Evolutionary conservation across 2,888 invertebrate species (phyloP).

Genomic region (Catocala fraxini): DNA sequence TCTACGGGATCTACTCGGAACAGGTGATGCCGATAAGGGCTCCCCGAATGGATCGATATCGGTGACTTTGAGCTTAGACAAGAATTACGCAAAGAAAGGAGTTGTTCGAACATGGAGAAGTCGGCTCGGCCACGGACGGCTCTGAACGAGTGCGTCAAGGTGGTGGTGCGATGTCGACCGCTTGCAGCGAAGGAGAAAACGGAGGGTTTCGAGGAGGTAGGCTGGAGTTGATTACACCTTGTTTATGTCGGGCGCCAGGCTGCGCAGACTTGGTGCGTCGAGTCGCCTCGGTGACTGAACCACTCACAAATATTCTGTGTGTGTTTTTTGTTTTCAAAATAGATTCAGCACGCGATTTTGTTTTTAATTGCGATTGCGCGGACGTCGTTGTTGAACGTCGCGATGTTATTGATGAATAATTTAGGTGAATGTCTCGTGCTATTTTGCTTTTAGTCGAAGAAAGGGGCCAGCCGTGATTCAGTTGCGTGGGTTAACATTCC

Average conservation of each 20-base stretch:
- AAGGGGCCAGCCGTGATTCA: conserved; percentile 35
- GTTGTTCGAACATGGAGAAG: conserved; percentile 81
- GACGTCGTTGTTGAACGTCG: conserved; percentile 2
- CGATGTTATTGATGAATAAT: conserved; percentile 5
- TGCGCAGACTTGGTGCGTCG: conserved; percentile 73
- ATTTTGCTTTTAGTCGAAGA: conserved; percentile 24
- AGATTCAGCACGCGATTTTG: conserved; percentile 16
- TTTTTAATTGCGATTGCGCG: conserved; percentile 7
- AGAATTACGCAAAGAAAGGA: conserved; percentile 64
- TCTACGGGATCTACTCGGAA: conserved; percentile 59
- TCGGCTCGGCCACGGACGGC: conserved; percentile 83
- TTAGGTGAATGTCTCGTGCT: conserved; percentile 6
- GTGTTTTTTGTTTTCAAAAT: conserved; percentile 27
- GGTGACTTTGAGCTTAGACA: conserved; percentile 75
- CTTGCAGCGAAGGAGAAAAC: conserved; percentile 95
- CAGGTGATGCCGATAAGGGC: conserved; percentile 80
- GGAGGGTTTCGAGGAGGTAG: conserved; percentile 90
- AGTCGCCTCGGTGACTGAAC: conserved; percentile 31
- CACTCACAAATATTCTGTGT: conserved; percentile 33
- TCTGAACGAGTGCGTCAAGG: conserved; percentile 96
- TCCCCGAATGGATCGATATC: conserved; percentile 85
- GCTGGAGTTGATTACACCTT: conserved; percentile 31
- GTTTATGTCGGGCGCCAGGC: conserved; percentile 52
- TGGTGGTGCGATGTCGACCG: conserved; percentile 98
- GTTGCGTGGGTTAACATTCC: conserved; percentile 44